Conservation (phyloP, 2,797 vertebrate species). For the Crocodylus rhombifer region DNA sequence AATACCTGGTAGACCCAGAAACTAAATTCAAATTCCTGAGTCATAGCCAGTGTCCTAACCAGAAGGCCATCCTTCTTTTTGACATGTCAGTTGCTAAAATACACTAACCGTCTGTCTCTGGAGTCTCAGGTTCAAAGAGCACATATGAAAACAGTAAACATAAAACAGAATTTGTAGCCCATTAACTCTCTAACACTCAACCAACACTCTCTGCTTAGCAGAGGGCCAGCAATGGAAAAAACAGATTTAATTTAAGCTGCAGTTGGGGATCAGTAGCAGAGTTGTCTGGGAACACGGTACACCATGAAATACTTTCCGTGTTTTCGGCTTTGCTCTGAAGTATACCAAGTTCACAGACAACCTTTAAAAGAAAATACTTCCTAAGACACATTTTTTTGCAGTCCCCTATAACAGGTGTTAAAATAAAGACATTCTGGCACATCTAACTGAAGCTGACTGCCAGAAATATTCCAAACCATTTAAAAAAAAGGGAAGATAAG, state of each 20-base stretch:
- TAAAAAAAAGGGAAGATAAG: not conserved
- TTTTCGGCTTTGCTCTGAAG: not conserved
- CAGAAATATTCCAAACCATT: not conserved
- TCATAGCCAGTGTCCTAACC: rapidly evolving
- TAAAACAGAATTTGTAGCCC: not conserved
- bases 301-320: not conserved
- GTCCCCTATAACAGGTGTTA: not conserved
- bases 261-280: not conserved
- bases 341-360: not conserved
- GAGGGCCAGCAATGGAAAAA: not conserved
- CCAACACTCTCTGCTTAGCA: not conserved
- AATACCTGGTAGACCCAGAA: not conserved
- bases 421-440: not conserved
- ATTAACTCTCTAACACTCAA: not conserved
- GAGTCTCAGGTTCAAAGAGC: not conserved
- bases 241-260: rapidly evolving
- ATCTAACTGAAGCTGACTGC: not conserved
- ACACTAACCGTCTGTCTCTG: not conserved
- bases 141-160: not conserved
- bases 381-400: not conserved
- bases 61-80: not conserved
- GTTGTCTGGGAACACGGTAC: not conserved
- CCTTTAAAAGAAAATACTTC: not conserved
- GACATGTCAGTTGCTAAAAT: not conserved
- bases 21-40: rapidly evolving